Evolutionary conservation across 2,113 vertebrate species (phyloP), one percentile per base, ranked within the genome.

Genomic region (Halichoerus grypus): DNA sequence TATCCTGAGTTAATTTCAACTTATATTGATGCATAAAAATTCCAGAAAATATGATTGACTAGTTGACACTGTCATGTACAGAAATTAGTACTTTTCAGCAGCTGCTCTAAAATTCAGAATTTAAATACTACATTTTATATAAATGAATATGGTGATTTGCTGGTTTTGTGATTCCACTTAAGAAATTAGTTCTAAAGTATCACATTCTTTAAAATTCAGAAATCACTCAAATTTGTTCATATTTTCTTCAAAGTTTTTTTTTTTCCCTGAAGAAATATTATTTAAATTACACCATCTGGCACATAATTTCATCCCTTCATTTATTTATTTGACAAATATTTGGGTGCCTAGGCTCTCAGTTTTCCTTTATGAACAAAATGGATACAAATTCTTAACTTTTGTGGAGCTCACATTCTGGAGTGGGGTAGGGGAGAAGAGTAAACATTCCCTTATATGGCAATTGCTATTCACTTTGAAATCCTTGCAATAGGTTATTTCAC

Each of bases 11-110:
- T 96, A 80, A 84, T 87, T 72, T 71, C 51, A 92, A 91, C 4
- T 65, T 79, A 74, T 28, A 95, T 16, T 65, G 59, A 82, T 55
- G 67, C 26, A 65, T 31, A 89, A 88, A 42, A 71, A 36, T 65
- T 95, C 46, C 61, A 92, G 85, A 92, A 96, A 92, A 77, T n/a
- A 33, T 51, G 14, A 69, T 28, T 88, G 33, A 71, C 18, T 84
- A 91, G 69, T 6, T 89, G 72, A 90, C 39, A 94, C 8, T 65
- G 4, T 71, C 28, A 19, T 26, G 14, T 71, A 96, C 0, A 88
- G 42, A 76, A 92, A 86, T 61, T 4, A 59, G 3, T 51, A 63
- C 39, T 77, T 90, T 82, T 28, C 13, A 84, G 53, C 72, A 97
- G 16, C 13, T n/a, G 39, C 33, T 46, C 65, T 59, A 53, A 95